Evolutionary conservation across 2,888 invertebrate species (phyloP), one percentile per base, ranked within the genome.

Genomic region (Mactromeris polynyma): DNA sequence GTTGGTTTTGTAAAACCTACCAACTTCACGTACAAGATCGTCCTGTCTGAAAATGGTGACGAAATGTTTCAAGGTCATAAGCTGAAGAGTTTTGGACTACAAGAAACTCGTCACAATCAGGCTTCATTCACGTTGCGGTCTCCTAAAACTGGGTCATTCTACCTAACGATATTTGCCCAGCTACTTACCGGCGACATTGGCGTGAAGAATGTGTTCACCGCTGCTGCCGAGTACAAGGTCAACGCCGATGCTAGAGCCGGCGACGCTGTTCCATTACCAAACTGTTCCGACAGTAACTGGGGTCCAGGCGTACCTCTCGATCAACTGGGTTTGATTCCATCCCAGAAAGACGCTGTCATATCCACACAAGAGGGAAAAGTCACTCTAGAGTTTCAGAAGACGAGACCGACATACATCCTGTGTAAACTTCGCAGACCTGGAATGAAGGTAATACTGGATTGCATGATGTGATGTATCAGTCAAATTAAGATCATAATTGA

Each of bases 321-420:
- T 81, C 96, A 96, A 89, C 95, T 96, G 36, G 96, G 96, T 31
- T 94, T 97, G 80, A 94, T 95, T 7, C 96, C 96, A 73, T 95
- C 92, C 81, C 95, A 95, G 33, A 94, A 94, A 42, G 96, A 96
- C 82, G 91, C 93, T n/a, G 93, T 94, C 21, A 90, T 94, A 36
- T 90, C 93, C 1, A 93, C 94, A 17, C 87, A 90, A 38, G 95
- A 96, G 84, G 96, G 96, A 2, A 92, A 93, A 33, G 95, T 96
- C n/a, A 93, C 94, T 81, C 88, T 96, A 19, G 98, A 98, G 93
- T 98, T 97, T 97, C 97, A 97, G 81, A 98, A 98, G 96, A 99
- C 98, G 95, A 98, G 98, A 94, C 97, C 97, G 85, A 98, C 99
- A 3, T 95, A 94, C 77, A 93, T 97, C 46, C 95, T 96, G 38